phyloP scores from a whole-genome alignment of 2,113 vertebrate species.

The Nestor notabilis region DNA sequence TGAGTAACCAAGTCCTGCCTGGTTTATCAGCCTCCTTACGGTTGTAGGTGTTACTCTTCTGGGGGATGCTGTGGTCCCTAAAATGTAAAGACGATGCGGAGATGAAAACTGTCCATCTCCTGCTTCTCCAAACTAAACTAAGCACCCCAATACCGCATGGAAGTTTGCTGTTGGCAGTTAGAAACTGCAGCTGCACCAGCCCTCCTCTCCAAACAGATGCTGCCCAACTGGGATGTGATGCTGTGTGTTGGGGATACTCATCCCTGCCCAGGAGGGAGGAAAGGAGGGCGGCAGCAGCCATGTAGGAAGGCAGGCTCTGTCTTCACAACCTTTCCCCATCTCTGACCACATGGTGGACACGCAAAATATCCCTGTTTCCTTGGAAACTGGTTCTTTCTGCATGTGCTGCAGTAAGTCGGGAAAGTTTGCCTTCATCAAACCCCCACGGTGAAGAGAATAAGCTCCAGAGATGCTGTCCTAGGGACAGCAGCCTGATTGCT shows the following conservation, averaged over 20 bases:
- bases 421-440: conserved; percentile 80
- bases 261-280: background rate
- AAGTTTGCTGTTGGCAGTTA: background rate
- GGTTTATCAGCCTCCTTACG: background rate
- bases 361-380: conserved; percentile 72
- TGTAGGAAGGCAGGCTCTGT: background rate
- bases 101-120: background rate
- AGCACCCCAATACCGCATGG: fast-evolving
- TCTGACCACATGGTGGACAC: conserved; percentile 65
- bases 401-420: conserved; percentile 64
- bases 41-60: background rate
- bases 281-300: background rate
- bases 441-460: conserved; percentile 74
- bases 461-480: conserved; percentile 70
- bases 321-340: conserved; percentile 27
- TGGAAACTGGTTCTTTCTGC: conserved; percentile 75
- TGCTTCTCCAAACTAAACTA: background rate
- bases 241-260: background rate
- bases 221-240: background rate
- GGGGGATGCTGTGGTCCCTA: background rate
- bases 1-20: background rate
- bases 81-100: background rate
- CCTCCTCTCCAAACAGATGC: background rate
- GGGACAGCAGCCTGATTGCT: conserved; percentile 71
- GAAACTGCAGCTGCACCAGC: background rate